phyloP scores from a whole-genome alignment of 2,113 vertebrate genomes.

The Helogale parvula region DNA sequence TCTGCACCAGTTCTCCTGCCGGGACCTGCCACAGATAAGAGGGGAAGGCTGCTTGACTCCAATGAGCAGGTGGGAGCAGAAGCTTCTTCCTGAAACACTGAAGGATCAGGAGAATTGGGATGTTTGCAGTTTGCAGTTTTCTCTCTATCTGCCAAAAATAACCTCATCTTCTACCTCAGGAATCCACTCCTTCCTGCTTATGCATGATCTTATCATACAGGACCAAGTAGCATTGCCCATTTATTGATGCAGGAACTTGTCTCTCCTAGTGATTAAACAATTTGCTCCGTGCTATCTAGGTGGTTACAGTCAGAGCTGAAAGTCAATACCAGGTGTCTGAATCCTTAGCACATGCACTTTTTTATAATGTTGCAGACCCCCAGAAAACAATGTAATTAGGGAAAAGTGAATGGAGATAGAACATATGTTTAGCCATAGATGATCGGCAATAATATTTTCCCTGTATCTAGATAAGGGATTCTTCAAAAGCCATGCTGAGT shows the following conservation, averaged over 20 bases:
- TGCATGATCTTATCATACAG: not conserved
- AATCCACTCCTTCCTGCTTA: not conserved
- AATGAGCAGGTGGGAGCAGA: fast-evolving
- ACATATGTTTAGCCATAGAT: not conserved
- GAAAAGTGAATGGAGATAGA: not conserved
- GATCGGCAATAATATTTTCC: not conserved
- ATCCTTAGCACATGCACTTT: not conserved
- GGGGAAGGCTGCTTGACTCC: not conserved
- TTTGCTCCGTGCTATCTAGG: not conserved
- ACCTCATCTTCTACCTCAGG: not conserved
- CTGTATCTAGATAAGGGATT: not conserved
- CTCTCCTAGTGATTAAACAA: not conserved
- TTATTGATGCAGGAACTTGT: not conserved
- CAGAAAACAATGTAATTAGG: not conserved
- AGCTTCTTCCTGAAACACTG: not conserved
- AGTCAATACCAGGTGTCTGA: not conserved
- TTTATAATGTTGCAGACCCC: not conserved
- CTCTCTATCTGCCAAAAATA: not conserved
- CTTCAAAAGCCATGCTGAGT: not conserved
- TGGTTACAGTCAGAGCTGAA: not conserved
- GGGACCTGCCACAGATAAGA: not conserved
- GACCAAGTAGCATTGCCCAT: not conserved
- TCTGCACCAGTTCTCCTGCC: not conserved
- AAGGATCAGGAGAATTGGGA: not conserved
- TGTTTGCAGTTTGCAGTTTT: not conserved